Evolutionary conservation across 2,888 invertebrate species (phyloP).

Genomic region (Stegana nigrithorax): DNA sequence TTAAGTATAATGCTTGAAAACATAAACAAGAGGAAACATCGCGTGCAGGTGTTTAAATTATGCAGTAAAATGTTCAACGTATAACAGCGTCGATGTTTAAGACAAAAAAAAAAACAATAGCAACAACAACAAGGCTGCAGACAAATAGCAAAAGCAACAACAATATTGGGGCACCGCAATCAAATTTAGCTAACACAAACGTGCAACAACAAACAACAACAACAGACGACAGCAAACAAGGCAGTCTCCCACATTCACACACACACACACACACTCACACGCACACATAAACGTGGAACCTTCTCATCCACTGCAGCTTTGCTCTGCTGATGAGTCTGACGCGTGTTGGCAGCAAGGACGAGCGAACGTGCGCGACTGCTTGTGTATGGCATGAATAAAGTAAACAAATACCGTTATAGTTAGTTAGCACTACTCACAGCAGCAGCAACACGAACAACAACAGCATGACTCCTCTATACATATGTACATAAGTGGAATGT

Average conservation of each 20-base stretch:
- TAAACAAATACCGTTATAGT: no score
- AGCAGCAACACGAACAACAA: no score
- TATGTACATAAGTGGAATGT: no score
- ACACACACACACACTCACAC: constrained; percentile 26
- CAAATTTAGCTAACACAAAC: constrained; percentile 15
- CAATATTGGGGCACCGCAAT: no score
- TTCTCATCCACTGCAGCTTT: no score
- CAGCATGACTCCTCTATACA: no score
- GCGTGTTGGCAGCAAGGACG: no score
- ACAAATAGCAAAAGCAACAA: constrained; percentile 13
- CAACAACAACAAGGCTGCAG: constrained; percentile 25
- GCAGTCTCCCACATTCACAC: neutral
- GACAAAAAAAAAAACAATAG: constrained; percentile 35
- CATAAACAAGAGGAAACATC: constrained; percentile 24
- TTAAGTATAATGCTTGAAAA: constrained; percentile 35
- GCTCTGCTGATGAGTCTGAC: no score
- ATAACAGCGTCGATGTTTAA: constrained; percentile 40
- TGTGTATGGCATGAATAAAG: no score
- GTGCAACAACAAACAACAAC: neutral
- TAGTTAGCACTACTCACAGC: no score
- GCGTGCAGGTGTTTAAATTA: constrained; percentile 49
- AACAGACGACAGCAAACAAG: neutral
- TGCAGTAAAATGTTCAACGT: constrained; percentile 61
- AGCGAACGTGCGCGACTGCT: no score
- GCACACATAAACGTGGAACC: no score